Evolutionary conservation across 2,797 vertebrate genomes (phyloP).

Genomic region (Cyprinodon diabolis): DNA sequence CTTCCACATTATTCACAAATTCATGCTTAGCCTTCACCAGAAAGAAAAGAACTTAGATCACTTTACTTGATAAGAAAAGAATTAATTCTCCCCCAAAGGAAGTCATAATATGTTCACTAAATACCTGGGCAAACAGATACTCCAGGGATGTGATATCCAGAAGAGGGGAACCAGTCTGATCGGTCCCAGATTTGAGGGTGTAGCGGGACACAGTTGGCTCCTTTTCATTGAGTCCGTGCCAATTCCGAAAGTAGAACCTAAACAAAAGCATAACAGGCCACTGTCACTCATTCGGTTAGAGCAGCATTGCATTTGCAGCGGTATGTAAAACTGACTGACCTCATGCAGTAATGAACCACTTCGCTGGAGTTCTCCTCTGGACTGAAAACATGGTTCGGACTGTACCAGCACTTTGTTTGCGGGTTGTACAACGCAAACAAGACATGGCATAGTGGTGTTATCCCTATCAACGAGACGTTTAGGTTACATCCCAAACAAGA

Average conservation of each 20-base stretch:
- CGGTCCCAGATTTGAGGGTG: slow-evolving; percentile 33
- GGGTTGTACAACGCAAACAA: slow-evolving; percentile 89
- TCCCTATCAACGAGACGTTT: slow-evolving; percentile 74
- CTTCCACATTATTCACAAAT: slow-evolving; percentile 89
- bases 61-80: not conserved
- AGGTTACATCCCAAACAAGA: slow-evolving; percentile 18
- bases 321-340: slow-evolving; percentile 76
- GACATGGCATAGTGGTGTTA: slow-evolving; percentile 87
- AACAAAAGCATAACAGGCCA: not conserved
- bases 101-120: not conserved
- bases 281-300: not conserved
- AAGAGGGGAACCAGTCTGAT: slow-evolving; percentile 73
- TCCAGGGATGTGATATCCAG: slow-evolving; percentile 87
- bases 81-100: not conserved
- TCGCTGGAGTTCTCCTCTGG: slow-evolving; percentile 65
- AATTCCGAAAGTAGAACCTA: slow-evolving; percentile 92
- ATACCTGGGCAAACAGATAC: slow-evolving; percentile 92
- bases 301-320: no score
- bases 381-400: slow-evolving; percentile 87
- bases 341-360: slow-evolving; percentile 87
- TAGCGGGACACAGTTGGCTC: slow-evolving; percentile 83
- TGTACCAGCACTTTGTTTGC: slow-evolving; percentile 82
- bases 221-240: slow-evolving; percentile 85
- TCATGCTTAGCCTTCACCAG: slow-evolving; percentile 87
- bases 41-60: slow-evolving; percentile 1